Percentiles rank a stretch among this genome's conserved stretches.
Conservation (phyloP, 1,140 invertebrate species). For the Laupala kohalensis region DNA sequence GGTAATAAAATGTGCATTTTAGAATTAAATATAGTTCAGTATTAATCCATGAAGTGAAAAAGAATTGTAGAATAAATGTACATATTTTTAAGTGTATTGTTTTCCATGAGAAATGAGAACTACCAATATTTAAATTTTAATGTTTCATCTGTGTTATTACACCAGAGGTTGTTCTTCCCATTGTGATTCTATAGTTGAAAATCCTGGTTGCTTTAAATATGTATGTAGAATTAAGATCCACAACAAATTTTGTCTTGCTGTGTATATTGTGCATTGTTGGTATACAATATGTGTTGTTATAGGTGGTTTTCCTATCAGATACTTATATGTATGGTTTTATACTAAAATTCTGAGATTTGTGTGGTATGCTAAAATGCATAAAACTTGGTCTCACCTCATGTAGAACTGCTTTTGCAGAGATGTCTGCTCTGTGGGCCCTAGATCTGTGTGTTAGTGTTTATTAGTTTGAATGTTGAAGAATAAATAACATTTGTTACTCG, state of each 20-base stretch:
- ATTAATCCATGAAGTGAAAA: background rate
- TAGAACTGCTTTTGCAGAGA: background rate
- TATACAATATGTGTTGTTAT: background rate
- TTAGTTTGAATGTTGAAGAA: background rate
- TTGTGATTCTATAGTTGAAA: background rate
- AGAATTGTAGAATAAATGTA: background rate
- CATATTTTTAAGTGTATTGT: background rate
- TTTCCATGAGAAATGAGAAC: background rate
- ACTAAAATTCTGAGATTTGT: background rate
- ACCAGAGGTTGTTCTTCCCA: background rate
- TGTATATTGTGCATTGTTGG: background rate
- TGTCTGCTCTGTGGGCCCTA: background rate
- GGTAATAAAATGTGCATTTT: background rate
- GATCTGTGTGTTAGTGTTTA: background rate
- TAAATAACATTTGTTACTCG: background rate
- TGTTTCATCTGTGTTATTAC: background rate
- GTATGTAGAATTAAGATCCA: background rate
- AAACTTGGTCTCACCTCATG: background rate
- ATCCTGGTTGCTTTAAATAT: background rate
- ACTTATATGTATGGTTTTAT: background rate
- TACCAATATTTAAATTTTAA: background rate
- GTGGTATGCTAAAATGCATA: background rate
- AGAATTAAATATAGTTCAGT: background rate
- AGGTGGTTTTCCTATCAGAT: background rate
- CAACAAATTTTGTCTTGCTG: background rate